Conservation (phyloP, 2,888 invertebrate genomes). For the Catocala nupta region DNA sequence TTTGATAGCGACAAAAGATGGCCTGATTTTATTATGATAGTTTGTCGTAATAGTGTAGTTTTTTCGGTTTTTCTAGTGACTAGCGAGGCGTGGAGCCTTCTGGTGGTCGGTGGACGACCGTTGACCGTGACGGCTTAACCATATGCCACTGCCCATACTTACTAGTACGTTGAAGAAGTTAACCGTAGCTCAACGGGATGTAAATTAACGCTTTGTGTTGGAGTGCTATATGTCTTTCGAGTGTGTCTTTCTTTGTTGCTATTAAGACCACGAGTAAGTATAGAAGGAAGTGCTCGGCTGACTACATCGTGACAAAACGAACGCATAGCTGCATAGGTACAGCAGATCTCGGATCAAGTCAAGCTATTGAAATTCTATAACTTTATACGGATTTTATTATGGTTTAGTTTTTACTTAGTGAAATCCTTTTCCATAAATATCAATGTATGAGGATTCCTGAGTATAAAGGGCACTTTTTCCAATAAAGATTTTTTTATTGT, state of each 20-base stretch:
- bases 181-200: constrained; percentile 55
- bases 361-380: too few species aligned
- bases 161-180: constrained; percentile 43
- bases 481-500: too few species aligned
- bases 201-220: constrained; percentile 30
- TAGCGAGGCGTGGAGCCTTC: constrained; percentile 57
- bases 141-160: constrained; percentile 62
- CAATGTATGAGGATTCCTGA: too few species aligned
- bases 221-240: constrained; percentile 13
- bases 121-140: constrained; percentile 69
- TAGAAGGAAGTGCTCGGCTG: too few species aligned
- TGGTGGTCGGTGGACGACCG: constrained; percentile 46
- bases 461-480: too few species aligned
- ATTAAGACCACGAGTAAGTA: neutral
- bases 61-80: constrained; percentile 41
- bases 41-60: constrained; percentile 31
- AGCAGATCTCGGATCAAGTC: too few species aligned
- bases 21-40: constrained; percentile 36
- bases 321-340: too few species aligned
- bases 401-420: too few species aligned
- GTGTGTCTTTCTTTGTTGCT: constrained; percentile 7
- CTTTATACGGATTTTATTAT: too few species aligned
- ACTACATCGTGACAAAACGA: too few species aligned
- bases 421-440: too few species aligned
- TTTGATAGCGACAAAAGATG: constrained; percentile 25